These are phyloP conservation scores for Anniella stebbinsi DNA, from an alignment of 2,797 vertebrate species.

Conservation along the genomic window DNA sequence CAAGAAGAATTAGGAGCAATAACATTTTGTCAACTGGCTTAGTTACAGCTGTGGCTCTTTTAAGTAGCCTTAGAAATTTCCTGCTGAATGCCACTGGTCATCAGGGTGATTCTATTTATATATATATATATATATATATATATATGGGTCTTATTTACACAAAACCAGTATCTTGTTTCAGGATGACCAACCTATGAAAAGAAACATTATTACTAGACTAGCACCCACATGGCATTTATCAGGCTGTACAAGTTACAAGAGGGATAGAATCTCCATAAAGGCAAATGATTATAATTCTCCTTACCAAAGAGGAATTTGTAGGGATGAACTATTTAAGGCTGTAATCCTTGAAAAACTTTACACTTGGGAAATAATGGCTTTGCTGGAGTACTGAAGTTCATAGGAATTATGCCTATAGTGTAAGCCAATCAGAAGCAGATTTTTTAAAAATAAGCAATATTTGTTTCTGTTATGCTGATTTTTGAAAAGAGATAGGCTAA, in stretches of 20 bases:
- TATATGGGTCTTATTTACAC: not conserved
- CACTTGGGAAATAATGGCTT: slow-evolving; percentile 31
- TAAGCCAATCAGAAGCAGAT: slow-evolving; percentile 12
- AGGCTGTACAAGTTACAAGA: not conserved
- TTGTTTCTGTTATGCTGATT: not conserved
- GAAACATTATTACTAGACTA: slow-evolving; percentile 8
- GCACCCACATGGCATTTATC: slow-evolving; percentile 38
- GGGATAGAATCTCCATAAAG: slow-evolving; percentile 26
- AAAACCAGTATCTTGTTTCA: not conserved
- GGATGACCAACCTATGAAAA: not conserved
- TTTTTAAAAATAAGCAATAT: not conserved
- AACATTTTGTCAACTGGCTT: no score
- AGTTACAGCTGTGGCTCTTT: not conserved
- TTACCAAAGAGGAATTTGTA: slow-evolving; percentile 29
- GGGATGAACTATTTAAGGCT: not conserved
- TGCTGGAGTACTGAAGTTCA: not conserved
- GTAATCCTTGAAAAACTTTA: not conserved
- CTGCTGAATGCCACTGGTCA: not conserved
- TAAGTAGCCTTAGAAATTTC: not conserved
- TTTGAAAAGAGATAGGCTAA: not conserved
- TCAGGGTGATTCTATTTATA: not conserved
- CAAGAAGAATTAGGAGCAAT: not conserved
- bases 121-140: no score
- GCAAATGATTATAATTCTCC: not conserved
- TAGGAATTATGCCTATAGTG: not conserved